Evolutionary conservation across 2,113 vertebrate genomes (phyloP).

Genomic region (Phyllostomus hastatus): DNA sequence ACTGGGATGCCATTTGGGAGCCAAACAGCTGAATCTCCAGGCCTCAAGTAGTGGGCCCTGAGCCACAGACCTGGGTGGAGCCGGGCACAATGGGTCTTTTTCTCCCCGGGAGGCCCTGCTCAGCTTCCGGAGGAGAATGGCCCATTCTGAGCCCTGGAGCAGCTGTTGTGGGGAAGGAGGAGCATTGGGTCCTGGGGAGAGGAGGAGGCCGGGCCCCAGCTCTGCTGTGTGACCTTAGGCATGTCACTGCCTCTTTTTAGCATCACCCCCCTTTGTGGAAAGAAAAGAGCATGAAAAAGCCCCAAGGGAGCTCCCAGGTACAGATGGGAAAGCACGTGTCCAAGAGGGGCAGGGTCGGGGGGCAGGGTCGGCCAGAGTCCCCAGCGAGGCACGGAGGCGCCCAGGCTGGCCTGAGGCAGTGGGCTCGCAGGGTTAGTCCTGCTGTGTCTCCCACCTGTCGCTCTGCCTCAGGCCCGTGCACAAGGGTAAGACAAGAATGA

Average conservation of each 20-base stretch:
- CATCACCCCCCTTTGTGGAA: background rate
- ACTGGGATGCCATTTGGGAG: background rate
- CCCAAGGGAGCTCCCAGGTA: background rate
- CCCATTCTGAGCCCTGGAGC: background rate
- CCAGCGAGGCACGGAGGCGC: background rate
- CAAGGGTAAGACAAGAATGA: slow-evolving; percentile 15
- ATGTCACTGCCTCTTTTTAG: background rate
- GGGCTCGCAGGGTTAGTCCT: no score
- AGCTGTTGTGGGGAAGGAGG: background rate
- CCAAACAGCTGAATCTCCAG: background rate
- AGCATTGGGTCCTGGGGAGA: background rate
- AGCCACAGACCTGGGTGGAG: background rate
- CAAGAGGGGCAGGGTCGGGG: background rate
- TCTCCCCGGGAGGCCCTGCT: background rate
- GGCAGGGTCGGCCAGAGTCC: background rate
- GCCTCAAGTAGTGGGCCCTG: background rate
- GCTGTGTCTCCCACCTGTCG: background rate
- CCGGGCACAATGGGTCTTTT: background rate
- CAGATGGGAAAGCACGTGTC: background rate
- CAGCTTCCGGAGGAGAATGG: background rate
- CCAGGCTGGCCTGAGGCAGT: background rate
- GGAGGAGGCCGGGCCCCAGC: background rate
- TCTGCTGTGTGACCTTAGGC: background rate
- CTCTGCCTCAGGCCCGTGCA: background rate
- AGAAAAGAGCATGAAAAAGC: background rate